Evolutionary conservation across 2,797 vertebrate species (phyloP), one percentile per base, ranked within the genome.

Genomic region (Benthosema pterotum): DNA sequence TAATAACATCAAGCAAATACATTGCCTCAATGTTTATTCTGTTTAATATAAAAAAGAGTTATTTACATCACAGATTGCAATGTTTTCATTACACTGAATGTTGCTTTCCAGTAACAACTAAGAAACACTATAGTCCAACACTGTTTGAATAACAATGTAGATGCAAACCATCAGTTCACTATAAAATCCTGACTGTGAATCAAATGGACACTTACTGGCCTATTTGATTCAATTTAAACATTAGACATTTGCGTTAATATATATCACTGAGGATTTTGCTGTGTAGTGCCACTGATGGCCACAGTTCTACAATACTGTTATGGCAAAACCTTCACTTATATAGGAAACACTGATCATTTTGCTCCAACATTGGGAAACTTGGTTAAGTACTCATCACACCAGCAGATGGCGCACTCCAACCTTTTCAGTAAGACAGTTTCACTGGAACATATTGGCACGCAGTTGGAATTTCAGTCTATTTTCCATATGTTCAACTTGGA

Each of bases 391-490:
- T 51, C 4, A 16, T 5, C 42, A 4, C 11, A 15, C 69, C 88
- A 85, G 66, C 71, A 88, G 86, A 58, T 60, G 83, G 75, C 42
- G 28, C 65, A 28, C 3, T 53, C 17, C 5, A 2, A 42, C 53
- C 22, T 65, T 42, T 52, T 53, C 38, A 63, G 9, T 11, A 17
- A 32, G 3, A 18, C n/a, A 11, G 63, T 50, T 56, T 42, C 43
- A 52, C 9, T n/a, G 56, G 18, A 68, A 67, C 64, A 66, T 16
- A 63, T 15, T 3, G 4, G 42, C 54, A 49, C 52, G 43, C 54
- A 16, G 12, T 19, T 57, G 67, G 65, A 81, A 74, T 67, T 51
- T 53, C 15, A 52, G 46, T 48, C 49, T 54, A 25, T 67, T 60
- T 66, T 45, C 19, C 18, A 59, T 52, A 38, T 46, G 16, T 8